These are phyloP conservation scores for Spea multiplicata DNA, from an alignment of 2,113 vertebrate genomes.

Conservation along the genomic window DNA sequence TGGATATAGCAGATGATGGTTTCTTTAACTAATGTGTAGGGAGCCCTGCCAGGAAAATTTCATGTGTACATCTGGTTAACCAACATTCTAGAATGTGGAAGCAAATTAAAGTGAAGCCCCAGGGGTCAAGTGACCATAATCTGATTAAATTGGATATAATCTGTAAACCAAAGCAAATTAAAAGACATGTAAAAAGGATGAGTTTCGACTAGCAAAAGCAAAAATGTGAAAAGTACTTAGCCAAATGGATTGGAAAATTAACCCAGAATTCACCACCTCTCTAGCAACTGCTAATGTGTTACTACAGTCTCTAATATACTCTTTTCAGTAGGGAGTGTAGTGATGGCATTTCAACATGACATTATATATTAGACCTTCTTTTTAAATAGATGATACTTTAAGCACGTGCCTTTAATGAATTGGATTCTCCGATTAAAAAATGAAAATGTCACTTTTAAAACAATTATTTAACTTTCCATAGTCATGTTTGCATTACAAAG, in stretches of 20 bases:
- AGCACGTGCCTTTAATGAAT: too few relatives aligned
- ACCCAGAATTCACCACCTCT: constrained; percentile 12
- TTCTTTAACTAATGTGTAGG: constrained; percentile 61
- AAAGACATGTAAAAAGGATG: constrained; percentile 57
- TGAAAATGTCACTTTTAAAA: too few relatives aligned
- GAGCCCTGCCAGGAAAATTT: constrained; percentile 65
- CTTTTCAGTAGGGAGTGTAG: constrained; percentile 5
- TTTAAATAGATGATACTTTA: too few relatives aligned
- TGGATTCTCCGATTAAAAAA: too few relatives aligned
- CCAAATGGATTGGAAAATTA: constrained; percentile 15
- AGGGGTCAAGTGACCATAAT: constrained; percentile 57
- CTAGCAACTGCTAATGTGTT: constrained; percentile 30
- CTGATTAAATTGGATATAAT: constrained; percentile 64
- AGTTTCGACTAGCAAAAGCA: constrained; percentile 52
- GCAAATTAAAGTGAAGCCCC: constrained; percentile 59
- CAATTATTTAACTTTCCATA: too few relatives aligned
- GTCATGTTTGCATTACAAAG: too few relatives aligned
- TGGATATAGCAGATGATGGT: constrained; percentile 58
- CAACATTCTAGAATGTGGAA: constrained; percentile 54
- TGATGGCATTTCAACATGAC: too few relatives aligned
- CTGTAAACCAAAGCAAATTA: constrained; percentile 60
- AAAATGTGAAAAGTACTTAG: constrained; percentile 42
- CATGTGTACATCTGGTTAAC: constrained; percentile 59
- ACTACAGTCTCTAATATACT: constrained; percentile 13
- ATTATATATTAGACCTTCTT: too few relatives aligned